A percentile compares a stretch with the other conserved stretches of the same genome.
phyloP scores from a whole-genome alignment of 2,888 invertebrate genomes.

The Metallyticus violacea region DNA sequence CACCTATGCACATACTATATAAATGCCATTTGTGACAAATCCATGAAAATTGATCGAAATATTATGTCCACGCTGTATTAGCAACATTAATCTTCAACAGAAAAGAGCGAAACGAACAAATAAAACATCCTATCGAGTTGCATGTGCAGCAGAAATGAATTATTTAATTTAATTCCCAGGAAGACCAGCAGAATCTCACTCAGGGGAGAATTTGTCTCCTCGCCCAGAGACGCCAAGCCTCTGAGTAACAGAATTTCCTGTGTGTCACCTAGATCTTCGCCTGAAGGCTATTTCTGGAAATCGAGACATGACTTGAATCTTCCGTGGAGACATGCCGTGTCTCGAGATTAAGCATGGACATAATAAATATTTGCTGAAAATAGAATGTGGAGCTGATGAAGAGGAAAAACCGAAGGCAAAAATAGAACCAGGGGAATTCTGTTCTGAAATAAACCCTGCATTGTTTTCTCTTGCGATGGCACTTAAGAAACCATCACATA shows the following conservation, averaged over 20 bases:
- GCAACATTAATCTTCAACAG: no score
- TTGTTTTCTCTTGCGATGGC: neutral
- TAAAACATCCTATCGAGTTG: no score
- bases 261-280: neutral
- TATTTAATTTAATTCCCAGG: no score
- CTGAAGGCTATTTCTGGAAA: neutral
- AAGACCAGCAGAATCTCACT: no score
- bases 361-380: neutral
- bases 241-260: neutral
- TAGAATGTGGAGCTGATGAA: neutral
- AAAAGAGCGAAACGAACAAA: no score
- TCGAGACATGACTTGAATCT: neutral
- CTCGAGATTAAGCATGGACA: neutral
- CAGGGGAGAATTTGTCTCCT: no score
- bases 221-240: neutral
- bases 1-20: no score
- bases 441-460: neutral
- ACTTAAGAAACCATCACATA: no score
- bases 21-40: no score
- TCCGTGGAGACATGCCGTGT: neutral
- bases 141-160: no score
- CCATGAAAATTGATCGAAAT: no score
- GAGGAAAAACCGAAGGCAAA: neutral
- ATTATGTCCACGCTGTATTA: no score
- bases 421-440: neutral